Evolutionary conservation across 2,888 invertebrate genomes (phyloP), one percentile per base, ranked within the genome.

Genomic region (Cancer borealis): DNA sequence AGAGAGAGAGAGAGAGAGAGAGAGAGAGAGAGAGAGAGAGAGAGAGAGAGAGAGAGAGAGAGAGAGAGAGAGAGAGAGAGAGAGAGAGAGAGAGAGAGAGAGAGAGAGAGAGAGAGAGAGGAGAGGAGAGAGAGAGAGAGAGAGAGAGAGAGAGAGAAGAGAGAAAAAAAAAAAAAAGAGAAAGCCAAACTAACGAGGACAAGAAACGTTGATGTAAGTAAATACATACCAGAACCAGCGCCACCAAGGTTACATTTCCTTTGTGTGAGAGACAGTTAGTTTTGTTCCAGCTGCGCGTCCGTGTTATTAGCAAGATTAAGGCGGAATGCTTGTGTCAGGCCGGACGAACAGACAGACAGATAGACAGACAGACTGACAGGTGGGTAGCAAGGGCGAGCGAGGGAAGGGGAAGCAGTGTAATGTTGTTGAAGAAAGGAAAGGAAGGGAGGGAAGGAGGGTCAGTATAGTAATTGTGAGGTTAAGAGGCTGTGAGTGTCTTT

Each of bases 231-330:
- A 39, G 39, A 39, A 39, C 39, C 39, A 39, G 1, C 39, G 2
- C 39, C 39, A 39, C 39, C 39, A 39, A 39, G 39, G 39, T 39
- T 39, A 39, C 39, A 39, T 0, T 39, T 39, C 39, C 39, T 54
- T 8, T 54, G 54, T 54, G 54, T 54, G 73, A 73, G 73, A 26
- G 73, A 26, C 26, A 73, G n/a, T 73, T 21, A 26, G 73, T 73
- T 73, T 73, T 73, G 73, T 26, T 73, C 73, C 73, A 26, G 5
- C 8, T 26, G 73, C 26, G 73, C 26, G 26, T 73, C 73, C 5
- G 73, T 73, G 73, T 73, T 73, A 73, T 26, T 26, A 73, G 73
- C 26, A 73, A 73, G 73, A 73, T 73, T 73, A 73, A 73, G 73
- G 73, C 26, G 10, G 6, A n/a, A 26, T 73, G 73, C 73, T 73